Evolutionary conservation across 2,113 vertebrate genomes (phyloP), one percentile per base, ranked within the genome.

Genomic region (Macheiramphus alcinus): DNA sequence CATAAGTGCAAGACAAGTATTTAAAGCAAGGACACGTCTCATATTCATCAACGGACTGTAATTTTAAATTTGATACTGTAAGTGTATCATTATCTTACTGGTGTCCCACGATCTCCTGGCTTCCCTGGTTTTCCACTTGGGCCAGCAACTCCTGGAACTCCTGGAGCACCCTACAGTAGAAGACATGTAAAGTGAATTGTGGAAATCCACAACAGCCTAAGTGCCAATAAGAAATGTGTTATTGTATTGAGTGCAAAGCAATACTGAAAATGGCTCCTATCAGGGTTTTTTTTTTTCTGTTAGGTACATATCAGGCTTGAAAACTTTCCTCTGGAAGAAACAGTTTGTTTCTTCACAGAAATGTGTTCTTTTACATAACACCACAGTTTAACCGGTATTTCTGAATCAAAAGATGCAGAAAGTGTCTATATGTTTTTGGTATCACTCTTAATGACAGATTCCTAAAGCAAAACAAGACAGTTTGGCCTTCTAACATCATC

Each of bases 101-200:
- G 97, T 97, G 98, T 62, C 34, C 99, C 99, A 3, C 98, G 97
- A 86, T 99, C 98, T 96, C 99, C 99, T 13, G 98, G 93, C 62
- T 99, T 99, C 85, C 99, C 99, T 70, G 99, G 98, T 93, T 98
- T 98, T 94, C 99, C 99, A 90, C 98, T 97, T 14, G 98, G 96
- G 65, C 99, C 99, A 63, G 98, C 94, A 80, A 98, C 97, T 97
- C 99, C 99, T 15, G 99, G 99, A 96, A 99, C 97, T 96, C 99
- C 99, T 10, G 99, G 99, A 68, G 98, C 95, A 94, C 99, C 99
- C 99, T 99, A 94, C 3, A 86, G 87, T 16, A 93, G 50, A 96
- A 93, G 20, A 80, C 5, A 92, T n/a, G 65, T 47, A 94, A 96
- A 96, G 36, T 65, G 15, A 93, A 63, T 63, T 62, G 16, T 73